Conservation (phyloP, 2,797 vertebrate species). For the Aratinga solstitialis region DNA sequence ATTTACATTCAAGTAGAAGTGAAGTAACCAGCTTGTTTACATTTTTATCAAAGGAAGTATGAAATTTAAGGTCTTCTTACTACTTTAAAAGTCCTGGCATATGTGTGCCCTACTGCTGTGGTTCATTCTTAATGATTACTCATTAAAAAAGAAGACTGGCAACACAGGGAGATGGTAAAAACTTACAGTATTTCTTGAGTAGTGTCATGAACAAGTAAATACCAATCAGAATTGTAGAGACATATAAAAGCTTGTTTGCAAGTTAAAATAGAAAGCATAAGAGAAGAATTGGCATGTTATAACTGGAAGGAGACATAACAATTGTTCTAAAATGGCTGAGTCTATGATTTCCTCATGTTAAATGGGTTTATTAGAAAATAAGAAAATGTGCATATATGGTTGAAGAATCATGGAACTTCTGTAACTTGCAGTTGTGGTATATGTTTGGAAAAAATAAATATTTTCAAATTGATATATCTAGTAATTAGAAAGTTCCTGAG, state of each 20-base stretch:
- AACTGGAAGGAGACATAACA: neutral
- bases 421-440: neutral
- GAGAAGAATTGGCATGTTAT: neutral
- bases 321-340: neutral
- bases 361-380: neutral
- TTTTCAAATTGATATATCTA: neutral
- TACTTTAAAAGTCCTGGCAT: neutral
- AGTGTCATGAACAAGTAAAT: neutral
- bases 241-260: neutral
- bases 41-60: neutral
- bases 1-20: neutral
- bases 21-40: neutral
- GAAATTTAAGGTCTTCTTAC: neutral
- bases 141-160: neutral
- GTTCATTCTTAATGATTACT: neutral
- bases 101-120: neutral
- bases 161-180: neutral
- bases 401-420: neutral
- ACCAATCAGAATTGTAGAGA: neutral
- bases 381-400: neutral
- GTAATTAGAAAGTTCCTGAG: neutral
- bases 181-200: neutral
- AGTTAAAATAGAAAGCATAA: neutral
- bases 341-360: neutral
- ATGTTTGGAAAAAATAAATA: neutral